These are phyloP conservation scores for Eurystomus gularis DNA, from an alignment of 2,113 vertebrate species.

Conservation along the genomic window DNA sequence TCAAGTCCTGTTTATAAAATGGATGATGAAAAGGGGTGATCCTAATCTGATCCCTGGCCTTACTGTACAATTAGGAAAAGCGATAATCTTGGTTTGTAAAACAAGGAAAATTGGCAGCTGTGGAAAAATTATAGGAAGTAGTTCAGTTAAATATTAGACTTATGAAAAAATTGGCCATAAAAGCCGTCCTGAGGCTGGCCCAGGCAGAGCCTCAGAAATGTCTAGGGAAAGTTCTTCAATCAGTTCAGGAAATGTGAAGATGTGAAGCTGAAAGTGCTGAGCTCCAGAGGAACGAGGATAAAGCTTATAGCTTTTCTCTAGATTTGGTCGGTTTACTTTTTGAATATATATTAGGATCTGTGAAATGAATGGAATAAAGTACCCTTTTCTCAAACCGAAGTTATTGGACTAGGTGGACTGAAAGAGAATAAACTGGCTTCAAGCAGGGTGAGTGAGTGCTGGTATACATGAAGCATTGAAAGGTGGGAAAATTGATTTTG, in stretches of 20 bases:
- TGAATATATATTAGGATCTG: background rate
- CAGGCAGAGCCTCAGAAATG: slow-evolving; percentile 8
- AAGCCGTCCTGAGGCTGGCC: background rate
- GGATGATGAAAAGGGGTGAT: slow-evolving; percentile 40
- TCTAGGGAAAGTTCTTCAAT: slow-evolving; percentile 54
- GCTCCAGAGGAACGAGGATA: slow-evolving; percentile 44
- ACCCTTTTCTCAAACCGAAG: background rate
- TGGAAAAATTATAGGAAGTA: slow-evolving; percentile 54
- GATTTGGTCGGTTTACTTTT: slow-evolving; percentile 49
- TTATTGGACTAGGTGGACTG: slow-evolving; percentile 4
- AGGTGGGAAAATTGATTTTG: background rate
- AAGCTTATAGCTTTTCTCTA: slow-evolving; percentile 59
- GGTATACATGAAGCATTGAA: background rate
- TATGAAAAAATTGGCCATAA: slow-evolving; percentile 43
- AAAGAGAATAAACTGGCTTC: background rate
- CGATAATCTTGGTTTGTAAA: slow-evolving; percentile 58
- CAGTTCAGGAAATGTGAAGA: slow-evolving; percentile 50
- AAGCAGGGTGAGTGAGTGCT: slow-evolving; percentile 18
- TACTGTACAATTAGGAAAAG: slow-evolving; percentile 38
- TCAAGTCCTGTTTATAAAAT: background rate
- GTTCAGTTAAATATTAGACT: slow-evolving; percentile 41
- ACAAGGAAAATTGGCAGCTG: slow-evolving; percentile 52
- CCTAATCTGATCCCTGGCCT: slow-evolving; percentile 47
- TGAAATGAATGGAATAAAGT: slow-evolving; percentile 14
- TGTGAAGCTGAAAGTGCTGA: slow-evolving; percentile 59